A percentile compares a stretch with the other conserved stretches of the same genome.
phyloP scores from a whole-genome alignment of 2,113 vertebrate species.

The Narcine bancroftii region DNA sequence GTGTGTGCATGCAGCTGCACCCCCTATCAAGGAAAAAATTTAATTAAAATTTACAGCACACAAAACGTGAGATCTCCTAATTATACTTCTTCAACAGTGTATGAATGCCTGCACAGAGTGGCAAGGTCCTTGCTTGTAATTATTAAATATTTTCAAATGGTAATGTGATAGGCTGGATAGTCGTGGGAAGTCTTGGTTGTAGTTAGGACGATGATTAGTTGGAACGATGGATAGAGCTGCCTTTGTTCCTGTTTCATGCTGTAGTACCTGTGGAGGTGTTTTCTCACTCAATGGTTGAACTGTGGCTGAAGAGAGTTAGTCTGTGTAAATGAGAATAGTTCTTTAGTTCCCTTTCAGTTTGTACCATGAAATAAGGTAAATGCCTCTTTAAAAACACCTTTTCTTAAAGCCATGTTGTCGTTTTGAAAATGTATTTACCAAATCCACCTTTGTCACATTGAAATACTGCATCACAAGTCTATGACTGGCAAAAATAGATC shows the following conservation, averaged over 20 bases:
- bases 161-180: constrained; percentile 20
- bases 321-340: not conserved
- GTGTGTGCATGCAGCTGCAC: not conserved
- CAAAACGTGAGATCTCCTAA: not conserved
- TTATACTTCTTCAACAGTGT: not conserved
- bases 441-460: not conserved
- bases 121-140: constrained; percentile 3
- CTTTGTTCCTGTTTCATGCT: not conserved
- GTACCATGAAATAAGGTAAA: not conserved
- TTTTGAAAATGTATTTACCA: not conserved
- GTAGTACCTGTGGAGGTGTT: not conserved
- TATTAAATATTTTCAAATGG: constrained; percentile 23
- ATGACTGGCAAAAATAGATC: not conserved
- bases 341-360: not conserved
- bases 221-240: not conserved
- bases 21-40: not conserved
- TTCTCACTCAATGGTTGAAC: not conserved
- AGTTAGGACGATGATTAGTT: not conserved
- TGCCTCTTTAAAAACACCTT: no score
- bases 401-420: not conserved
- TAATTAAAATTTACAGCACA: not conserved
- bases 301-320: not conserved
- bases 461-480: not conserved
- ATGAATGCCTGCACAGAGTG: not conserved
- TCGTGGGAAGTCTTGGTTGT: constrained; percentile 14